Conservation (phyloP, 30 jellyfish, hydroid and myxozoan genomes). For the Calvadosia cruxmelitensis region DNA sequence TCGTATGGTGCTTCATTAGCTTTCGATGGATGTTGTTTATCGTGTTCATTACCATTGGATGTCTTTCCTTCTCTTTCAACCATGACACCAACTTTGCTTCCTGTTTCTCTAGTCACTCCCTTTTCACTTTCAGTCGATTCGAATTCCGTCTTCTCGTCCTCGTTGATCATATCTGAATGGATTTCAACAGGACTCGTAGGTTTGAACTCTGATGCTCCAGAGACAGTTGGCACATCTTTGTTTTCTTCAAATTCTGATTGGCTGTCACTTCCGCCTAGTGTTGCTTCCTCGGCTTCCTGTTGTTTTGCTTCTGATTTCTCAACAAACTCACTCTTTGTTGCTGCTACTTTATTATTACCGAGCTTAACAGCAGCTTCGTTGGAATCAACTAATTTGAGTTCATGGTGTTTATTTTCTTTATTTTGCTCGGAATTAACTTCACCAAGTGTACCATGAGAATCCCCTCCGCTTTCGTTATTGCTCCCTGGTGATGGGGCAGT, state of each 20-base stretch:
- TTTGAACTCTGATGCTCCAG: constrained; percentile 2
- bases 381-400: too few relatives aligned
- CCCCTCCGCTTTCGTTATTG: too few relatives aligned
- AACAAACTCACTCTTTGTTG: constrained; percentile 12
- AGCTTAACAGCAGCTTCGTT: too few relatives aligned
- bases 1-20: background rate
- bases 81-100: background rate
- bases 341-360: too few relatives aligned
- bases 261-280: constrained; percentile 1
- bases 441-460: too few relatives aligned
- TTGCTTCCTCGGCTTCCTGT: constrained; percentile 9
- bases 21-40: background rate
- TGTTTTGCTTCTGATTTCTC: constrained; percentile 10
- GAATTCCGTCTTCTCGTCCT: background rate
- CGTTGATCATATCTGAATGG: background rate
- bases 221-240: background rate
- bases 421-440: too few relatives aligned
- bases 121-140: background rate
- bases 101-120: background rate
- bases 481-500: too few relatives aligned
- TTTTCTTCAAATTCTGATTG: constrained; percentile 1
- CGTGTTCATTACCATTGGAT: background rate
- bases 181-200: background rate
- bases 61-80: background rate
- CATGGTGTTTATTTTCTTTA: too few relatives aligned